Conservation (phyloP, 1,140 invertebrate genomes). For the Ylistrum balloti region DNA sequence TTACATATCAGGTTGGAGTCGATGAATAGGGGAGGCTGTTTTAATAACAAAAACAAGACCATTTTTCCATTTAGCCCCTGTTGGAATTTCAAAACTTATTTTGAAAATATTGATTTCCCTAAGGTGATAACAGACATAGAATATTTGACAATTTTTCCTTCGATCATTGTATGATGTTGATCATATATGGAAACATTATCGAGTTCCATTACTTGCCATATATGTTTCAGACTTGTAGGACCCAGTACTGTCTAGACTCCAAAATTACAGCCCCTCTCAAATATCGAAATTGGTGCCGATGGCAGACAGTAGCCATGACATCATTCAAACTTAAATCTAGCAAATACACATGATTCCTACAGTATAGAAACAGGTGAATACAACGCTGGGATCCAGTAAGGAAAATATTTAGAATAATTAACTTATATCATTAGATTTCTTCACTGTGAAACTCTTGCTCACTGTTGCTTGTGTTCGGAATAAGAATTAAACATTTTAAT, state of each 20-base stretch:
- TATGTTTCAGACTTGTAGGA: not conserved
- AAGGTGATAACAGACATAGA: not conserved
- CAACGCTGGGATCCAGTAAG: too few species aligned
- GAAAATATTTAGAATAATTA: too few species aligned
- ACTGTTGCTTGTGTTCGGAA: too few species aligned
- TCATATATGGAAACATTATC: not conserved
- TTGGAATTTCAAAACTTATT: not conserved
- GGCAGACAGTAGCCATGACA: not conserved
- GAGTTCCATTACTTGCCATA: not conserved
- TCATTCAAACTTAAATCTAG: not conserved
- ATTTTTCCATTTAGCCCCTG: not conserved
- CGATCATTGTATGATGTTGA: not conserved
- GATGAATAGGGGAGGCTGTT: too few species aligned
- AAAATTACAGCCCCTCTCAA: slow-evolving; percentile 38
- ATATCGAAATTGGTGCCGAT: not conserved
- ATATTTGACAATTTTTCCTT: not conserved
- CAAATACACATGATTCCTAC: not conserved
- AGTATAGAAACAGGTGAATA: too few species aligned
- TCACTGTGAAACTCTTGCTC: too few species aligned
- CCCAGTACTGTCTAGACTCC: slow-evolving; percentile 7
- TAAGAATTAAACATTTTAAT: too few species aligned
- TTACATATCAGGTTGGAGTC: too few species aligned
- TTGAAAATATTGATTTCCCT: slow-evolving; percentile 8
- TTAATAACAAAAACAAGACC: too few species aligned
- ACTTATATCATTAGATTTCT: too few species aligned